Evolutionary conservation across 2,113 vertebrate species (phyloP).

Genomic region (Prietella phreatophila): DNA sequence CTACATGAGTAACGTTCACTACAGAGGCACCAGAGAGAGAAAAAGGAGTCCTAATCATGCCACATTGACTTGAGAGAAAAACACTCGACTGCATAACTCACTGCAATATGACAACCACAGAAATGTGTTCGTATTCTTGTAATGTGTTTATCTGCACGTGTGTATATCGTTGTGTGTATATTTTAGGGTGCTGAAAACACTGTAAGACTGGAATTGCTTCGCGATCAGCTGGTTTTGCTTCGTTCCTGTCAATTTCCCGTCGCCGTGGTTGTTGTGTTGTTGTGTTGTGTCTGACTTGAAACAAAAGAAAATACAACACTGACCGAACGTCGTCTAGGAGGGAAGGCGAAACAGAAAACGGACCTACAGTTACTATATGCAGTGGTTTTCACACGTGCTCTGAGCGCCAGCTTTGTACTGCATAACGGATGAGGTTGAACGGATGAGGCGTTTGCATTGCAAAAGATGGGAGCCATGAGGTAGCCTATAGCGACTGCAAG

Average conservation of each 20-base stretch:
- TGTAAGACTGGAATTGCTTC: not conserved
- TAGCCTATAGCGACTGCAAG: not conserved
- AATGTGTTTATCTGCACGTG: not conserved
- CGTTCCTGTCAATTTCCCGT: not conserved
- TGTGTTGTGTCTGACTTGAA: not conserved
- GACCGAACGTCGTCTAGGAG: not conserved
- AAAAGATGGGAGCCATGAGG: slow-evolving; percentile 20
- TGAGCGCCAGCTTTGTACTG: slow-evolving; percentile 5
- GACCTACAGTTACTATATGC: not conserved
- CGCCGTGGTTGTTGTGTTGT: not conserved
- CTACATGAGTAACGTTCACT: slow-evolving; percentile 63
- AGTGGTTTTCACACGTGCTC: not conserved
- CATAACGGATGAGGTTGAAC: not conserved
- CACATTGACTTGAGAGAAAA: slow-evolving; percentile 66
- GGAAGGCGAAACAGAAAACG: not conserved
- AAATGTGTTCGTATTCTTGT: not conserved
- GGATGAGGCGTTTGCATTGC: not conserved
- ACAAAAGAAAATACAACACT: not conserved
- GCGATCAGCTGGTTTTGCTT: slow-evolving; percentile 1
- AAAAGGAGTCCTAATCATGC: slow-evolving; percentile 62
- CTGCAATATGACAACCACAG: slow-evolving; percentile 35
- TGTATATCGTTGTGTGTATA: not conserved
- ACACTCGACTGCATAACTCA: slow-evolving; percentile 55
- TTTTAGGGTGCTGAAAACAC: not conserved
- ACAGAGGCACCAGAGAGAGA: slow-evolving; percentile 61